Evolutionary conservation across 2,113 vertebrate genomes (phyloP).

Genomic region (Nothoprocta perdicaria): DNA sequence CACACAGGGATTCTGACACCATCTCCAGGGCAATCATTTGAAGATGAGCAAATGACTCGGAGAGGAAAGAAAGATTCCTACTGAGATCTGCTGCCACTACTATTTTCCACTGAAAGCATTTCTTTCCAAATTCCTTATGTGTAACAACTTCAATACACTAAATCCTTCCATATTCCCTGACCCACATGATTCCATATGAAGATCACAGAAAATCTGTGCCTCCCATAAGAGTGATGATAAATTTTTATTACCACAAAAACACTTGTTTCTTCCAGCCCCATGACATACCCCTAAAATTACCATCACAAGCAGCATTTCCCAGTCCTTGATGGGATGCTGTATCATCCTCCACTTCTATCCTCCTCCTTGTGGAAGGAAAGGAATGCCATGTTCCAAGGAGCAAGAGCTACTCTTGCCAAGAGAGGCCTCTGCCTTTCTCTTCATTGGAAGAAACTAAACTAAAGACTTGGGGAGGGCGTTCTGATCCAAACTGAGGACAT

Average conservation of each 20-base stretch:
- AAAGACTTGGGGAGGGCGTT: background rate
- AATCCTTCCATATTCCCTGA: slow-evolving; percentile 16
- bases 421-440: background rate
- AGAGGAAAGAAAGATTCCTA: background rate
- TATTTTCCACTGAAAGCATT: background rate
- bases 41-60: background rate
- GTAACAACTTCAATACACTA: background rate
- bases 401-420: background rate
- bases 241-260: background rate
- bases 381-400: background rate
- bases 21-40: background rate
- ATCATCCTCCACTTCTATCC: background rate
- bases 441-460: rapidly evolving
- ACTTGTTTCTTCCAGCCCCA: background rate
- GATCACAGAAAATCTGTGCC: background rate
- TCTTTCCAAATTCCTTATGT: slow-evolving; percentile 38
- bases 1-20: background rate
- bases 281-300: background rate
- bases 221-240: background rate
- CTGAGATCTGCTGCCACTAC: background rate
- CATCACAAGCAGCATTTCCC: background rate
- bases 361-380: background rate
- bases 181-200: background rate
- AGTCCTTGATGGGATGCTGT: background rate
- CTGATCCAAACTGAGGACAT: background rate